A percentile compares a stretch with the other conserved stretches of the same genome.
These are phyloP conservation scores for Fregata magnificens DNA, from an alignment of 2,113 vertebrate genomes.

Conservation along the genomic window DNA sequence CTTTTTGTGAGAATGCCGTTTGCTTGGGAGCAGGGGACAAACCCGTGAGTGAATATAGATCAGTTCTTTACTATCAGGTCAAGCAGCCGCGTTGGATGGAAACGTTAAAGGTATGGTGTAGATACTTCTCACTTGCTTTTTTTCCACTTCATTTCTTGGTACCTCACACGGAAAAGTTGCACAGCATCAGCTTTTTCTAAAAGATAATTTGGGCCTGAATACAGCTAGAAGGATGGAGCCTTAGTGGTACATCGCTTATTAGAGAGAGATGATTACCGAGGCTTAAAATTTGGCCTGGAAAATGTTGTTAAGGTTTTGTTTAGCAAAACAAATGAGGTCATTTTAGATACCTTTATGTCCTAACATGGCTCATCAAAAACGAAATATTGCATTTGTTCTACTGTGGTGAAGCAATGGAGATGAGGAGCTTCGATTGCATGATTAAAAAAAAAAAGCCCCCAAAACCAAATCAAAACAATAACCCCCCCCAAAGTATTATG, in stretches of 20 bases:
- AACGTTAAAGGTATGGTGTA: conserved; percentile 86
- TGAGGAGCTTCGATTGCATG: neutral
- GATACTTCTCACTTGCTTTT: neutral
- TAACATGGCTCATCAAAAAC: neutral
- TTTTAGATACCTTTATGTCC: neutral
- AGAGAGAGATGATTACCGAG: neutral
- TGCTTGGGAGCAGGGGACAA: conserved; percentile 94
- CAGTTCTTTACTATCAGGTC: conserved; percentile 95
- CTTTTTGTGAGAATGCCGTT: conserved; percentile 80
- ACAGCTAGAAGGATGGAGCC: neutral
- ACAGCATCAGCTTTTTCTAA: neutral
- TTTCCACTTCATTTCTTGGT: neutral
- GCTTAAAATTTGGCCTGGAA: conserved; percentile 24
- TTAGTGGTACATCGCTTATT: neutral
- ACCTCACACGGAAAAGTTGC: neutral
- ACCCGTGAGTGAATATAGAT: conserved; percentile 86
- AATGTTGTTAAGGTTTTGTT: neutral
- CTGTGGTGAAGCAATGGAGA: neutral
- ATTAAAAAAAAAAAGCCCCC: neutral
- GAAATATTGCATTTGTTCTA: neutral
- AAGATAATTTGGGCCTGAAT: neutral
- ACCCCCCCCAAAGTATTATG: accelerated
- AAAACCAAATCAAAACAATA: neutral
- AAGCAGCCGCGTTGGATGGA: conserved; percentile 99
- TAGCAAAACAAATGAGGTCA: neutral